A percentile compares a stretch with the other conserved stretches of the same genome.
Evolutionary conservation across 2,113 vertebrate species (phyloP).

Genomic region (Nycticebus coucang): DNA sequence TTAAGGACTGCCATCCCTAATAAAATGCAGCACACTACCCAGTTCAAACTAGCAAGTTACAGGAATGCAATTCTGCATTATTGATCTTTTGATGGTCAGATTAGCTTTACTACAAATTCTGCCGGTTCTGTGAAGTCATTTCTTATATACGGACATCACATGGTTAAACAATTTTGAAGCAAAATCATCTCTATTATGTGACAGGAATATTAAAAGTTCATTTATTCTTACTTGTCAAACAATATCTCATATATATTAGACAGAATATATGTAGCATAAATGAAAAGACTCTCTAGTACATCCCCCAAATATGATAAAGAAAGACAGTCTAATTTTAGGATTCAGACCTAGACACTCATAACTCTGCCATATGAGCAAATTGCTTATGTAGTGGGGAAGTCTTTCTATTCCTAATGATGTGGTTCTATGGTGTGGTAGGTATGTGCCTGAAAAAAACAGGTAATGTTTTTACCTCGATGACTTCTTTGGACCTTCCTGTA

Average conservation of each 20-base stretch:
- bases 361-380: background rate
- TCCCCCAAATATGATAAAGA: background rate
- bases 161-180: background rate
- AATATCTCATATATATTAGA: background rate
- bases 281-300: background rate
- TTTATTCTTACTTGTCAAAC: background rate
- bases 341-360: background rate
- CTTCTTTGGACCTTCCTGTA: constrained; percentile 7
- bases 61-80: background rate
- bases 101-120: background rate
- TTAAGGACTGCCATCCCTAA: constrained; percentile 20
- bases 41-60: background rate
- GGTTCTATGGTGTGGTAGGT: background rate
- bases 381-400: accelerated
- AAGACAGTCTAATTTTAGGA: background rate
- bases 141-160: background rate
- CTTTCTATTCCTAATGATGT: background rate
- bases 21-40: background rate
- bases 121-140: background rate
- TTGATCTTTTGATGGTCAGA: background rate
- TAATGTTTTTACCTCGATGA: background rate
- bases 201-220: background rate
- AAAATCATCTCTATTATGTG: background rate
- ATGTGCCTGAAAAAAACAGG: background rate
- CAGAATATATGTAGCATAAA: background rate